Base-by-base conservation (phyloP, 2,888 invertebrate genomes). In the Chrysomela aeneicollis region DNA sequence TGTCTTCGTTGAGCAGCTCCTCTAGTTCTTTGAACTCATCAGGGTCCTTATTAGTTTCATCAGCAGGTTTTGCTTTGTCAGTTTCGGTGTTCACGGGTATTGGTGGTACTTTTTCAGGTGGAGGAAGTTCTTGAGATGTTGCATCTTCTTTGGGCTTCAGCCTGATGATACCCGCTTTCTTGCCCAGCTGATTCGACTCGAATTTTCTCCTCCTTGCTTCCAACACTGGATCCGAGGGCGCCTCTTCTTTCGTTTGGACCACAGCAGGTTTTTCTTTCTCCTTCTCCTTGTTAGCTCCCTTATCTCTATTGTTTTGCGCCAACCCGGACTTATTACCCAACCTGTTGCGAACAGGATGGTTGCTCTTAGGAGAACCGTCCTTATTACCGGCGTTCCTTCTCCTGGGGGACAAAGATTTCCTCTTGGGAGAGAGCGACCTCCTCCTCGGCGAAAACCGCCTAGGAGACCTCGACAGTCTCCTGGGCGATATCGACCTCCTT, bases 141-240 rank as follows among this genome's bases (percentile, higher is more conserved):
- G 35, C 55, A 61, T 66, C 71, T 3, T 72, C 70, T 71, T 78
- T 76, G 17, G 76, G 74, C 69, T 76, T 81, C 42, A 87, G 81
- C 46, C 85, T 81, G 55, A 86, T 86, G 66, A 86, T 84, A 1
- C 84, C 85, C 69, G 82, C 83, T 37, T 82, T 77, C 15, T 82
- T 79, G 68, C 83, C 83, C 30, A 85, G 82, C 64, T 83, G 83
- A 22, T 82, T 83, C 4, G 81, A 79, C 75, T 87, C 86, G 74
- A 87, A 87, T 72, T 87, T 87, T 46, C 78, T 80, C 63, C 82
- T 82, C 18, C 87, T 78, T 0, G 87, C 86, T 69, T 86, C 86
- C 52, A 87, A 74, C 30, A 86, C 74, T 0, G 85, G 84, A 76
- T 86, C 85, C 49, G 76, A 18, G 8, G 61, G 57, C 53, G 72